Evolutionary conservation across 1,140 invertebrate species (phyloP).

Genomic region (Andrena cerasifolii): DNA sequence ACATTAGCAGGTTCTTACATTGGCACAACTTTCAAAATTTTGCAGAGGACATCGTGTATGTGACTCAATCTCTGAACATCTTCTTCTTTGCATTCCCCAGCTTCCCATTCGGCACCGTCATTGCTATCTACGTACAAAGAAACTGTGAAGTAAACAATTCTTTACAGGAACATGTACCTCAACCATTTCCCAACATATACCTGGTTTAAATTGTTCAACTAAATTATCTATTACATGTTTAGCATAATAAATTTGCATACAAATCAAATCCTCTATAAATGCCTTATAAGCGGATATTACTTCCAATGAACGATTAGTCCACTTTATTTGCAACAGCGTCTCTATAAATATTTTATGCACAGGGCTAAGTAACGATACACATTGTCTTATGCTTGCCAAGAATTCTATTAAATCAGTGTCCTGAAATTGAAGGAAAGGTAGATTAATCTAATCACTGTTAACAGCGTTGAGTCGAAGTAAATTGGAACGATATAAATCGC

Average conservation of each 20-base stretch:
- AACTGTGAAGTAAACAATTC: constrained; percentile 40
- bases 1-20: constrained; percentile 83
- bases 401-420: constrained; percentile 84
- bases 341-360: constrained; percentile 85
- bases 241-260: constrained; percentile 85
- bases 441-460: neutral
- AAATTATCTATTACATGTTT: constrained; percentile 84
- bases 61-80: constrained; percentile 81
- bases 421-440: constrained; percentile 70
- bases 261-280: constrained; percentile 85
- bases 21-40: constrained; percentile 84
- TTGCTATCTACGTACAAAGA: constrained; percentile 62
- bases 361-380: constrained; percentile 84
- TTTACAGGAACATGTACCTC: constrained; percentile 20
- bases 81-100: constrained; percentile 77
- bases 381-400: constrained; percentile 82
- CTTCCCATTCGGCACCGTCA: constrained; percentile 76
- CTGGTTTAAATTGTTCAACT: constrained; percentile 83
- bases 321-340: constrained; percentile 84
- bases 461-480: neutral
- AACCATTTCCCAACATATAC: constrained; percentile 65
- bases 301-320: constrained; percentile 81
- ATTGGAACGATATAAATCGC: constrained; percentile 3
- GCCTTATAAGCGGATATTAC: constrained; percentile 83
- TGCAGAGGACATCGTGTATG: constrained; percentile 83